Percentiles rank a stretch among this genome's conserved stretches.
Conservation (phyloP, 2,888 invertebrate species). For the Tetramorium bicarinatum region DNA sequence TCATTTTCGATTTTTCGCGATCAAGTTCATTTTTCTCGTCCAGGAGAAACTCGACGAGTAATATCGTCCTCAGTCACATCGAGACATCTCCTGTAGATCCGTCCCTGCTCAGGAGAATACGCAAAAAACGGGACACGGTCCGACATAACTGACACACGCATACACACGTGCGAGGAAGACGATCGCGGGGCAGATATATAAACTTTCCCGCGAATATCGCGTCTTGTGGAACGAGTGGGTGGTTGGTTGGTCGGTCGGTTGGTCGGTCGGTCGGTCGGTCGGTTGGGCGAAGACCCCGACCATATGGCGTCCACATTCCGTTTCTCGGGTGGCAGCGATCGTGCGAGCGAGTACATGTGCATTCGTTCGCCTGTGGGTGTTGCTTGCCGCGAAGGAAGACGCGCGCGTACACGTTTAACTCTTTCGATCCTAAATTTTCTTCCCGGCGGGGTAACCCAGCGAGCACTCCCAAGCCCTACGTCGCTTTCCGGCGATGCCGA, state of each 20-base stretch:
- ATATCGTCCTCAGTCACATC: not conserved
- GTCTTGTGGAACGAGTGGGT: constrained; percentile 65
- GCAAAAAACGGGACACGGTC: constrained; percentile 39
- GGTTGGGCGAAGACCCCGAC: constrained; percentile 82
- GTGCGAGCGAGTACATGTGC: constrained; percentile 26
- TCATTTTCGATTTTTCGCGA: constrained; percentile 3
- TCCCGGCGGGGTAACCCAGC: not conserved
- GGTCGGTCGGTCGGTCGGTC: constrained; percentile 75
- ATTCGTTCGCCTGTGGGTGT: constrained; percentile 18
- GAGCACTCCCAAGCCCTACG: not conserved
- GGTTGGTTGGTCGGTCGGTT: constrained; percentile 72
- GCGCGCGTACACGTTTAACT: not conserved
- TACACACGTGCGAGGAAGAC: constrained; percentile 10
- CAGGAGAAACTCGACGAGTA: not conserved
- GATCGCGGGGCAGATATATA: constrained; percentile 24
- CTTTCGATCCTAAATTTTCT: constrained; percentile 10
- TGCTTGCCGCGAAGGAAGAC: constrained; percentile 21
- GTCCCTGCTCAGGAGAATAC: constrained; percentile 17
- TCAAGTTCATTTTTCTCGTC: not conserved
- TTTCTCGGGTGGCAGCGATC: constrained; percentile 79
- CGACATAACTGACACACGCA: constrained; percentile 27
- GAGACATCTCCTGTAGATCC: not conserved
- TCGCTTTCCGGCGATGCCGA: not conserved
- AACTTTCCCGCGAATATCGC: constrained; percentile 54
- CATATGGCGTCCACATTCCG: constrained; percentile 86